Conservation (phyloP, 1,140 invertebrate species). For the Cyphomyrmex costatus region DNA sequence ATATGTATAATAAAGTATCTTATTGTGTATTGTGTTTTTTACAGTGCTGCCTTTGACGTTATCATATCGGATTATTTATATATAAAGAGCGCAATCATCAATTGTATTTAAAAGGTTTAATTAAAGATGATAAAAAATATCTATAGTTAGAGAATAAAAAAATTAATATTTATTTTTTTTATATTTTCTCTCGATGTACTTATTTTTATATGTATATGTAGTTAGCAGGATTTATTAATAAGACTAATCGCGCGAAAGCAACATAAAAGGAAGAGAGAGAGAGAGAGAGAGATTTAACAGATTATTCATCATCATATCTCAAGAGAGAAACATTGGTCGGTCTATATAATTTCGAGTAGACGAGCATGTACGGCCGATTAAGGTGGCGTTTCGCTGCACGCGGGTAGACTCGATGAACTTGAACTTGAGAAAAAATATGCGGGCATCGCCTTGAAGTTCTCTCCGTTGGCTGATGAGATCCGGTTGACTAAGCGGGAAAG, state of each 20-base stretch:
- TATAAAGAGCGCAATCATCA: neutral
- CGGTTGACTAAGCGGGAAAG: conserved; percentile 37
- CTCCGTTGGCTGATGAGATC: conserved; percentile 44
- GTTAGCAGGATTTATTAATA: neutral
- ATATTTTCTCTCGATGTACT: neutral
- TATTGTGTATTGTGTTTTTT: neutral
- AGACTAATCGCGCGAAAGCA: neutral
- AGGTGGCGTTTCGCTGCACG: conserved; percentile 16
- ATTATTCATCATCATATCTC: neutral
- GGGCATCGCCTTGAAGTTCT: conserved; percentile 66
- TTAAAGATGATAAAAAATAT: neutral
- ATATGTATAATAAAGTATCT: no score
- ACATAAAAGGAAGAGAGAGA: no score
- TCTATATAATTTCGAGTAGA: conserved; percentile 9
- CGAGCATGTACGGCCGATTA: conserved; percentile 20
- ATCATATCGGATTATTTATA: neutral
- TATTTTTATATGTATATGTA: no score
- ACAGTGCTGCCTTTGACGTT: neutral
- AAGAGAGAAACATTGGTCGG: neutral
- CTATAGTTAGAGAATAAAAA: no score
- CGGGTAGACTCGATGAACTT: conserved; percentile 74
- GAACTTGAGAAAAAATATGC: conserved; percentile 76
- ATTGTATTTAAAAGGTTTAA: neutral
- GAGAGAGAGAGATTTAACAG: neutral
- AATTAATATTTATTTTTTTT: neutral